These are phyloP conservation scores for Heliconius charithonia DNA, from an alignment of 2,888 invertebrate genomes.

Conservation along the genomic window DNA sequence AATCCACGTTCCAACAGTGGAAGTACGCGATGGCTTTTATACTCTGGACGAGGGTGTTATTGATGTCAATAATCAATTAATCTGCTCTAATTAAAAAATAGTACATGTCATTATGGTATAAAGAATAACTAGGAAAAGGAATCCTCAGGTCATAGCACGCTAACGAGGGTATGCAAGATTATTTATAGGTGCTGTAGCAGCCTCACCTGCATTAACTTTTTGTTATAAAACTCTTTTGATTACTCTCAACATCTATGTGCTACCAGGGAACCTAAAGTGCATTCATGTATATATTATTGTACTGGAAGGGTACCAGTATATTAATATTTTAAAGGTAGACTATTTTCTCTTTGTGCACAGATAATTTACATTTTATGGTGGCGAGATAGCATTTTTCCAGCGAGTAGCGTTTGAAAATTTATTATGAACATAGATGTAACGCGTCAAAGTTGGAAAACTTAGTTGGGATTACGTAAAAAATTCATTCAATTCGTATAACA, in stretches of 20 bases:
- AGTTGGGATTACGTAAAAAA: background rate
- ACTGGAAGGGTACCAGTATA: background rate
- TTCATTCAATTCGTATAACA: background rate
- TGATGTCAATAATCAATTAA: conserved; percentile 16
- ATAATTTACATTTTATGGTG: background rate
- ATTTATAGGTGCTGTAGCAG: conserved; percentile 1
- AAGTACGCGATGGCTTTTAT: conserved; percentile 13
- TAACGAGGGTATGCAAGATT: conserved; percentile 4
- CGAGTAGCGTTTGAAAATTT: background rate
- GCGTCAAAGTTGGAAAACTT: background rate
- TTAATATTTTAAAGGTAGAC: conserved; percentile 2
- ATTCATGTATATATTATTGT: background rate
- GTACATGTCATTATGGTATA: conserved; percentile 12
- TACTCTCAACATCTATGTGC: background rate
- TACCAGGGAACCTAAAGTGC: background rate
- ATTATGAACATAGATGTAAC: background rate
- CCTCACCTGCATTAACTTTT: background rate
- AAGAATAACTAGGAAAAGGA: conserved; percentile 14
- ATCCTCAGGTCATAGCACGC: background rate
- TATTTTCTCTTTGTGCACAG: background rate
- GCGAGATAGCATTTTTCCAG: background rate
- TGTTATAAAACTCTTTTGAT: background rate
- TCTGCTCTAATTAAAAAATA: conserved; percentile 19
- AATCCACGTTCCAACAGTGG: background rate
- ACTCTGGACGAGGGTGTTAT: background rate